Percentiles rank a stretch among this genome's conserved stretches.
These are phyloP conservation scores for Trachelus tabidus DNA, from an alignment of 2,888 invertebrate species.

Conservation along the genomic window DNA sequence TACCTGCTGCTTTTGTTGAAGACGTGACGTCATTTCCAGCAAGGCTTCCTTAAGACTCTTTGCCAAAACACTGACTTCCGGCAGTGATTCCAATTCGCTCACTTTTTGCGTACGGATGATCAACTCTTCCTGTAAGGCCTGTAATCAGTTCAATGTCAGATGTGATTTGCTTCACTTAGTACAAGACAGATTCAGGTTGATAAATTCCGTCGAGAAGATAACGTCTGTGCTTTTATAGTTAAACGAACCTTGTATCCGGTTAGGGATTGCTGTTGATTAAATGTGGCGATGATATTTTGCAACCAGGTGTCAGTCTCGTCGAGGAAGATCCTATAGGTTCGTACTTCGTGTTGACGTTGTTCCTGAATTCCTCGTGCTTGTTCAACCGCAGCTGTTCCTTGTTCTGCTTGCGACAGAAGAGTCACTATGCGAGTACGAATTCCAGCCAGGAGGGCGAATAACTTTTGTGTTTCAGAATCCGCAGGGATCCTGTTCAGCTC, in stretches of 20 bases:
- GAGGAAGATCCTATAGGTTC: conserved; percentile 53
- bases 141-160: conserved; percentile 9
- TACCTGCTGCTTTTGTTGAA: conserved; percentile 63
- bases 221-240: background rate
- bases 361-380: conserved; percentile 69
- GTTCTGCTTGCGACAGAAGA: conserved; percentile 76
- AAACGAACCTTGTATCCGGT: conserved; percentile 45
- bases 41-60: conserved; percentile 53
- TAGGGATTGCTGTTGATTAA: conserved; percentile 43
- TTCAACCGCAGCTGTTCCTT: conserved; percentile 71
- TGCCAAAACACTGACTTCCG: conserved; percentile 56
- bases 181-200: background rate
- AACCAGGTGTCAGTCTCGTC: conserved; percentile 60
- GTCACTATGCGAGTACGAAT: conserved; percentile 75
- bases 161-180: conserved; percentile 9
- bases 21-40: conserved; percentile 47
- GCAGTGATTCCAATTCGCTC: conserved; percentile 52
- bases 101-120: conserved; percentile 48
- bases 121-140: conserved; percentile 59
- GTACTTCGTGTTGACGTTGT: conserved; percentile 69
- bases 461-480: conserved; percentile 73
- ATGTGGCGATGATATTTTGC: conserved; percentile 42
- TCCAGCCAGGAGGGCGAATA: conserved; percentile 70
- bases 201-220: background rate
- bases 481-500: conserved; percentile 73